Evolutionary conservation across 1,140 invertebrate genomes (phyloP).

Genomic region (Conus ventricosus): DNA sequence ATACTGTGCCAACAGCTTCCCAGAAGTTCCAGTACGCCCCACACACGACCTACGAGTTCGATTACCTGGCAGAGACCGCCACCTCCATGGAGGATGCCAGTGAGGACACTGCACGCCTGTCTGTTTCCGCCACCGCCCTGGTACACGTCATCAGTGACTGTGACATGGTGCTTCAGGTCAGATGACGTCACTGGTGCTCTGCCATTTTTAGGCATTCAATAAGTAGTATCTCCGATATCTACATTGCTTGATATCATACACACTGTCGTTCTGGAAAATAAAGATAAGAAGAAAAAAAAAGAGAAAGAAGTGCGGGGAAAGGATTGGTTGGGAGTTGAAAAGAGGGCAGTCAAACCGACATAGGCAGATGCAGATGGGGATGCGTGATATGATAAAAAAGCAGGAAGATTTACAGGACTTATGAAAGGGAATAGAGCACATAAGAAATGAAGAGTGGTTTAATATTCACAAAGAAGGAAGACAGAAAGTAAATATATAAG

Average conservation of each 20-base stretch:
- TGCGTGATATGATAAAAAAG: too few relatives aligned
- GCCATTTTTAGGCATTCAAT: neutral
- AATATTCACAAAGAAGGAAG: neutral
- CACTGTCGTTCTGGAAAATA: neutral
- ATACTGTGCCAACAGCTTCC: conserved; percentile 48
- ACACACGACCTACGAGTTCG: conserved; percentile 81
- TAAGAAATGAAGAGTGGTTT: too few relatives aligned
- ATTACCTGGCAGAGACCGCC: conserved; percentile 79
- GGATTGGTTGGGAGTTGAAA: too few relatives aligned
- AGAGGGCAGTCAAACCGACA: too few relatives aligned
- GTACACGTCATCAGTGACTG: conserved; percentile 80
- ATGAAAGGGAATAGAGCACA: neutral
- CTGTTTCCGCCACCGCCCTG: conserved; percentile 78
- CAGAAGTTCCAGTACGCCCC: conserved; percentile 78
- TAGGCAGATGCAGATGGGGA: too few relatives aligned
- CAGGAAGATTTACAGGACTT: too few relatives aligned
- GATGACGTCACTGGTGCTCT: conserved; percentile 15
- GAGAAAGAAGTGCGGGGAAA: too few relatives aligned
- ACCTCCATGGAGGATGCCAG: conserved; percentile 79
- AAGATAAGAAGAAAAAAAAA: neutral
- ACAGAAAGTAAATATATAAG: too few relatives aligned
- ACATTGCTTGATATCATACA: neutral
- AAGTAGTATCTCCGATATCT: neutral
- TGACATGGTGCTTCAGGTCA: conserved; percentile 78
- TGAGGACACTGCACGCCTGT: conserved; percentile 77